Percentiles rank a stretch among this genome's conserved stretches.
Conservation (phyloP, 2,113 vertebrate genomes). For the Pituophis catenifer region DNA sequence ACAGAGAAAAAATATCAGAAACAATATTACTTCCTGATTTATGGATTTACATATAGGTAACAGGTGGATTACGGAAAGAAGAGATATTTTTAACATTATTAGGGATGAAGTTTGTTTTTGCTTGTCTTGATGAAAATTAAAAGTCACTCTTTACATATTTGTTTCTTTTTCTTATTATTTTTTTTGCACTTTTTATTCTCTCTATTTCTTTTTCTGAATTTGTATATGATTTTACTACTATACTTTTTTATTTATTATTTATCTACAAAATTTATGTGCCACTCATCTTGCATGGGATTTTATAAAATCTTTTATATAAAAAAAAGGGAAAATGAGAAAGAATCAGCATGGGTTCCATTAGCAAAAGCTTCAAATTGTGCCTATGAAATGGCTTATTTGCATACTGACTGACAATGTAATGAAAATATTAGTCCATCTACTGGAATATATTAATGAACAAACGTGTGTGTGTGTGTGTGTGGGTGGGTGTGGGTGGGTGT, state of each 20-base stretch:
- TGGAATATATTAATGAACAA: background rate
- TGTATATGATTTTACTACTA: background rate
- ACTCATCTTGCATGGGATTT: background rate
- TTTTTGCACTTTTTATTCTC: background rate
- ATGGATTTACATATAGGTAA: background rate
- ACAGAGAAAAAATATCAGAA: background rate
- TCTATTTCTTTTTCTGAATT: slow-evolving; percentile 29
- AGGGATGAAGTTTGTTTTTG: background rate
- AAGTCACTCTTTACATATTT: background rate
- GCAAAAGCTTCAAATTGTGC: background rate
- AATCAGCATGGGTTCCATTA: too few species aligned
- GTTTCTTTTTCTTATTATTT: background rate
- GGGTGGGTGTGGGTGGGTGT: too few species aligned
- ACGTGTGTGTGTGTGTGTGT: background rate
- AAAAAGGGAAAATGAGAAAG: too few species aligned
- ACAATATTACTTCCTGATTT: background rate
- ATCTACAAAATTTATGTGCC: background rate
- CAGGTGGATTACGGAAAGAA: background rate
- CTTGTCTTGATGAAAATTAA: background rate
- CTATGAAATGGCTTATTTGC: background rate
- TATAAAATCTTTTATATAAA: background rate
- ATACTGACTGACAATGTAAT: background rate
- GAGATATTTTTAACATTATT: background rate
- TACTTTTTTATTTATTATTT: too few species aligned
- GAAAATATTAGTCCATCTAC: background rate